Percentiles rank a stretch among this genome's conserved stretches.
phyloP scores from a whole-genome alignment of 1,140 invertebrate species.

The Musca domestica region DNA sequence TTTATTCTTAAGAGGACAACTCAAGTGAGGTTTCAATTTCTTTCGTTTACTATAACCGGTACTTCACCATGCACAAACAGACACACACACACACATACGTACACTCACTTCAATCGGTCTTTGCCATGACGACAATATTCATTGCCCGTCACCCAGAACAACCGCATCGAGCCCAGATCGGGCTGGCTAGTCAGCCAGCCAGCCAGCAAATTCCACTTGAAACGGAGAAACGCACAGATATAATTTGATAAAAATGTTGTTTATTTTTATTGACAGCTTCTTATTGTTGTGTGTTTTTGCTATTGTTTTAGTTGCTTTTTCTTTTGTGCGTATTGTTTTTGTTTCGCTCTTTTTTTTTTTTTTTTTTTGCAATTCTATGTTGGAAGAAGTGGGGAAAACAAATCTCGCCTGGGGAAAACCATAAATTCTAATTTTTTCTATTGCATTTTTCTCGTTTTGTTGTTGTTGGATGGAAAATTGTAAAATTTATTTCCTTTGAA shows the following conservation, averaged over 20 bases:
- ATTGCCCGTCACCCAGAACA: no score
- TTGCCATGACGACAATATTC: no score
- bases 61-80: no score
- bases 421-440: conserved; percentile 2
- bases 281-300: neutral
- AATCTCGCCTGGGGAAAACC: neutral
- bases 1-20: no score
- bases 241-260: conserved; percentile 8
- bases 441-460: neutral
- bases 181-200: neutral
- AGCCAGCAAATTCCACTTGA: neutral
- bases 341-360: neutral
- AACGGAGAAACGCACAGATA: neutral
- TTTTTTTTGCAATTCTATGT: neutral
- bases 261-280: conserved; percentile 19
- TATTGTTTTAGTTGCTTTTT: neutral
- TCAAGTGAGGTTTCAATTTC: conserved; percentile 20
- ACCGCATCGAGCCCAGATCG: no score
- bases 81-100: no score
- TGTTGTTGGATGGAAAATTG: no score
- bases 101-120: no score
- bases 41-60: conserved; percentile 2
- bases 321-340: neutral
- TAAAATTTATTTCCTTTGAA: no score
- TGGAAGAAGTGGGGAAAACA: neutral